A percentile compares a stretch with the other conserved stretches of the same genome.
These are phyloP conservation scores for Trichacis sp. DNA, from an alignment of 2,888 invertebrate genomes.

Conservation along the genomic window DNA sequence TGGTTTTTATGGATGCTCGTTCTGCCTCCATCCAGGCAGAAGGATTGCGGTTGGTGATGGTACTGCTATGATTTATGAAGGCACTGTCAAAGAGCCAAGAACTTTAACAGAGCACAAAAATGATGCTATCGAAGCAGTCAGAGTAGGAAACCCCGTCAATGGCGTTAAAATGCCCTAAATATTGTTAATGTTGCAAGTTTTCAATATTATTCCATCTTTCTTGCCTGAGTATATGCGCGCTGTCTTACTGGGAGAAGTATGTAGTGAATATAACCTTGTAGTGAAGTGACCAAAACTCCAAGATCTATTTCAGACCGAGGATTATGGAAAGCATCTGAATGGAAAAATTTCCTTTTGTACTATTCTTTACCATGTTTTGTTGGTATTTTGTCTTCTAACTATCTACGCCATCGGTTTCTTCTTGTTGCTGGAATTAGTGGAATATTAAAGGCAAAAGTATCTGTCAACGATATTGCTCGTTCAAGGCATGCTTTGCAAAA, in stretches of 20 bases:
- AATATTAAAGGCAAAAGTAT: no score
- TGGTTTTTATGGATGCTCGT: conserved; percentile 31
- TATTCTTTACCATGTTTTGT: no score
- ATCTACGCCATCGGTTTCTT: no score
- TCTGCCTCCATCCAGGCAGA: conserved; percentile 23
- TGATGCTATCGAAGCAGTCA: conserved; percentile 4
- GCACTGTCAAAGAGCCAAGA: conserved; percentile 3
- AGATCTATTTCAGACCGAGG: no score
- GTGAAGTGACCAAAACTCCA: conserved; percentile 11
- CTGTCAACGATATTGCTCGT: no score
- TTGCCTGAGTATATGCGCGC: conserved; percentile 25
- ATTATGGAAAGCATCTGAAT: no score
- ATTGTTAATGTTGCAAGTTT: conserved; percentile 1
- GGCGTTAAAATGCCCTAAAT: conserved; percentile 26
- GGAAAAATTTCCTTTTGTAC: no score
- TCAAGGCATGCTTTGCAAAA: no score
- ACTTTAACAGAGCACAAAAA: conserved; percentile 6
- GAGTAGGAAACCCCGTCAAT: background rate
- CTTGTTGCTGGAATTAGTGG: no score
- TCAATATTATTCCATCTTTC: conserved; percentile 24
- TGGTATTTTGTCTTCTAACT: no score
- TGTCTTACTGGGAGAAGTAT: conserved; percentile 12
- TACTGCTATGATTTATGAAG: conserved; percentile 13
- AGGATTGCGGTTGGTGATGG: conserved; percentile 17
- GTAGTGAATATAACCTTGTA: conserved; percentile 3